phyloP scores from a whole-genome alignment of 2,888 invertebrate genomes.

The Lasioglossum villosulum region DNA sequence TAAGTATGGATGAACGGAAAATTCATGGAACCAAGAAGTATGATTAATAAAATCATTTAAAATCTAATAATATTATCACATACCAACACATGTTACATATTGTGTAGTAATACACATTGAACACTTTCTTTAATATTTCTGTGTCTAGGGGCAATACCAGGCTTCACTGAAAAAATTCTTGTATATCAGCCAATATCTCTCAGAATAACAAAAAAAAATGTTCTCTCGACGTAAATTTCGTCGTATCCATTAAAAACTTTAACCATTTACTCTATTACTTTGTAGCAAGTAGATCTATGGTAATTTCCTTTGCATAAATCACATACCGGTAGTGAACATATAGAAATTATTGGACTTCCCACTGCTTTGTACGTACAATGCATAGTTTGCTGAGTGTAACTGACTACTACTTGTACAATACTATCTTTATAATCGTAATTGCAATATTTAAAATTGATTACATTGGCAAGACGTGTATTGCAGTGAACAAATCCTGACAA shows the following conservation, averaged over 20 bases:
- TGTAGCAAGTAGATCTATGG: not conserved
- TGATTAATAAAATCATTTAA: constrained; percentile 45
- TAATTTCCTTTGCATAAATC: constrained; percentile 5
- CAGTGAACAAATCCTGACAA: constrained; percentile 28
- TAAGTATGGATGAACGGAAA: constrained; percentile 9
- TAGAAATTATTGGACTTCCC: constrained; percentile 23
- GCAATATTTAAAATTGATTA: constrained; percentile 28
- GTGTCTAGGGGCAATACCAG: constrained; percentile 45
- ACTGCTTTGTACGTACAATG: constrained; percentile 18
- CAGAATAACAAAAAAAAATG: constrained; percentile 13
- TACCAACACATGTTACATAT: constrained; percentile 43
- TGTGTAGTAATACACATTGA: constrained; percentile 59
- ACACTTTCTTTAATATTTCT: constrained; percentile 62
- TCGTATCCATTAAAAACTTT: constrained; percentile 16
- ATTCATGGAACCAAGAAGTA: constrained; percentile 28
- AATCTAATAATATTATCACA: constrained; percentile 57
- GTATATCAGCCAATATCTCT: constrained; percentile 19
- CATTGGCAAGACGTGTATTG: not conserved
- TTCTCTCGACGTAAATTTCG: not conserved
- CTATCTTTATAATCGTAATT: constrained; percentile 35
- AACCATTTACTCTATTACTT: not conserved
- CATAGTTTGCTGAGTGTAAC: constrained; percentile 21
- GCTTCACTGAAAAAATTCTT: constrained; percentile 23
- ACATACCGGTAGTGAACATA: constrained; percentile 29
- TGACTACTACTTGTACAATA: constrained; percentile 38